Percentiles rank a stretch among this genome's conserved stretches.
Evolutionary conservation across 53 echinoderm and acorn worm genomes (phyloP).

Genomic region (Holothuria scabra): DNA sequence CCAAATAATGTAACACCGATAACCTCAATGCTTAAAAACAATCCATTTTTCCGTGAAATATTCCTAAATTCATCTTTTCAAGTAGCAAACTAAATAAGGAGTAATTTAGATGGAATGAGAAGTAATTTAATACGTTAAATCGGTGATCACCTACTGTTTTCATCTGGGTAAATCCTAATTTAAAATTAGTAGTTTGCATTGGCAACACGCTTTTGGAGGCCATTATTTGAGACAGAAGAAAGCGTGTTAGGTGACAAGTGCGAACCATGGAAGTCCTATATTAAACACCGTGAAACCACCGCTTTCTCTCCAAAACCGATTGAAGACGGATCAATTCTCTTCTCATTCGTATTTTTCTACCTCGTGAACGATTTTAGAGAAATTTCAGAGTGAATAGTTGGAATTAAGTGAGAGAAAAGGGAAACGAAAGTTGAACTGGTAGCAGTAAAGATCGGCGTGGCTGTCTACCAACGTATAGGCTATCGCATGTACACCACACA

Average conservation of each 20-base stretch:
- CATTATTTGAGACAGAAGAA: slow-evolving; percentile 33
- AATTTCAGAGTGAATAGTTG: slow-evolving; percentile 4
- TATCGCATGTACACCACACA: slow-evolving; percentile 43
- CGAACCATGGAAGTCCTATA: slow-evolving; percentile 11
- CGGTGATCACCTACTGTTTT: too few species aligned
- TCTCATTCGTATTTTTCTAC: too few species aligned
- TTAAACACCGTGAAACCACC: slow-evolving; percentile 1
- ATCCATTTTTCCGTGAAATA: too few species aligned
- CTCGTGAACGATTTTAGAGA: too few species aligned
- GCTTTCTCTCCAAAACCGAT: not conserved
- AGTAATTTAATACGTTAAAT: too few species aligned
- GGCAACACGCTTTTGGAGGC: slow-evolving; percentile 43
- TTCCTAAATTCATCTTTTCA: too few species aligned
- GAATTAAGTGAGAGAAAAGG: slow-evolving; percentile 10
- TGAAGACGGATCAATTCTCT: too few species aligned
- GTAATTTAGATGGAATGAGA: too few species aligned
- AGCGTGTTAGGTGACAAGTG: slow-evolving; percentile 28
- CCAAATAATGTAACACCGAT: too few species aligned
- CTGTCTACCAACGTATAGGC: slow-evolving; percentile 35
- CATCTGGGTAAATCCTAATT: slow-evolving; percentile 2
- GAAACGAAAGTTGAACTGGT: slow-evolving; percentile 42
- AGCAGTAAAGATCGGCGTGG: slow-evolving; percentile 42
- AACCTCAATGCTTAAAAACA: too few species aligned
- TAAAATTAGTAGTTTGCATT: slow-evolving; percentile 21
- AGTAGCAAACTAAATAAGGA: too few species aligned